Conservation (phyloP, 1,140 invertebrate genomes). For the Euwallacea fornicatus region DNA sequence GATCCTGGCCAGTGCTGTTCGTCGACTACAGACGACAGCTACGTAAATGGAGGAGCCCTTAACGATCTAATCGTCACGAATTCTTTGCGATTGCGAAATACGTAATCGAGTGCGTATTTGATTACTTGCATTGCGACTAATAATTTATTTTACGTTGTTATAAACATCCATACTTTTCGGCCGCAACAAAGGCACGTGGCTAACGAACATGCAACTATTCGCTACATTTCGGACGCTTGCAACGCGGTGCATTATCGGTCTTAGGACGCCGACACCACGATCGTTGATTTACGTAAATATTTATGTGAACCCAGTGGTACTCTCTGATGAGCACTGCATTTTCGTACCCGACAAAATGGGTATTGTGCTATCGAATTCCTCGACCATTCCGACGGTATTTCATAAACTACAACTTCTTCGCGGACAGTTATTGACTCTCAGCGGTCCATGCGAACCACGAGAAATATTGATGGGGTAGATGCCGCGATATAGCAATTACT, state of each 20-base stretch:
- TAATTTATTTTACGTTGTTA: no score
- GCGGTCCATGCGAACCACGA: conserved; percentile 4
- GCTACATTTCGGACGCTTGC: neutral
- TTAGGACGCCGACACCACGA: neutral
- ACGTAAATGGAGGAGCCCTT: no score
- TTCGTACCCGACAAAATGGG: neutral
- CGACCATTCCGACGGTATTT: conserved; percentile 10
- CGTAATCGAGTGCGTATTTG: no score
- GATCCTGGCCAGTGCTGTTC: no score
- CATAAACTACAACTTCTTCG: conserved; percentile 11
- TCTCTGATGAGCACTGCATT: neutral
- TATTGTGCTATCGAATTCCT: conserved; percentile 14
- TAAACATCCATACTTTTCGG: no score
- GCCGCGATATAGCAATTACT: conserved; percentile 16
- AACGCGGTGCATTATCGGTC: neutral
- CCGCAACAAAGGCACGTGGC: no score
- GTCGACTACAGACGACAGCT: no score
- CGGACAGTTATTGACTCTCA: conserved; percentile 19
- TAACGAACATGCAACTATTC: no score
- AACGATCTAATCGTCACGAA: no score
- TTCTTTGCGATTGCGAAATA: no score
- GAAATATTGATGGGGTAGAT: conserved; percentile 16
- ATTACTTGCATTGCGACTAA: no score
- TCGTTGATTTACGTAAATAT: conserved; percentile 10
- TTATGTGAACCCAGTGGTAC: neutral